Evolutionary conservation across 2,113 vertebrate species (phyloP), one percentile per base, ranked within the genome.

Genomic region (Dasyornis broadbenti): DNA sequence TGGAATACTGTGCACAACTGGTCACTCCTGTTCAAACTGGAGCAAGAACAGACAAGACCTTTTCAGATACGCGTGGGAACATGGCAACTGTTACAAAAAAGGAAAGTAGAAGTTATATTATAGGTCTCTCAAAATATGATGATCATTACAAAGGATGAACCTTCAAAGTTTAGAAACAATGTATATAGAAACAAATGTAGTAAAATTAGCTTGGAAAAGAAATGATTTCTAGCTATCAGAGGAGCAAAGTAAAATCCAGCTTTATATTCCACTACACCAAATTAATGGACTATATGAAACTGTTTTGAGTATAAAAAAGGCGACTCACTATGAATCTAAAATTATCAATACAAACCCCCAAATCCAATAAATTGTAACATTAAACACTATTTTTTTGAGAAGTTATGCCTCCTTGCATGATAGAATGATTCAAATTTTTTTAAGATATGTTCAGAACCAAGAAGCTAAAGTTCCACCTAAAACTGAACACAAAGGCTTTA

Each of bases 1-100:
- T 84, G 21, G 24, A 79, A 53, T 28, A 35, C 14, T 31, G 16
- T 19, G 11, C 11, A 47, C 35, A 88, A 31, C 15, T 52, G 33
- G 33, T 50, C 49, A 60, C 33, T 84, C 14, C 2, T 59, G 13
- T 37, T 73, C 78, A 54, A 56, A 80, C 9, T 33, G 28, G 13
- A 57, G 11, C 37, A 87, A 64, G 15, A 90, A 70, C 1, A 68
- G 20, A 47, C n/a, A 61, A 66, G 42, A 65, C 1, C 24, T 82
- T 81, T 53, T n/a, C 82, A 57, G 16, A 53, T 17, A 61, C n/a
- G 13, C 1, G 0, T 15, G 28, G 45, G 7, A 70, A 65, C 16
- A 44, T 6, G 23, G 40, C 75, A 75, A 47, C 28, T 39, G 37
- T 6, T 24, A 54, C 0, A 0, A 56, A 68, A 70, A 40, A 6